Evolutionary conservation across 2,113 vertebrate genomes (phyloP), one percentile per base, ranked within the genome.

Genomic region (Ondatra zibethicus): DNA sequence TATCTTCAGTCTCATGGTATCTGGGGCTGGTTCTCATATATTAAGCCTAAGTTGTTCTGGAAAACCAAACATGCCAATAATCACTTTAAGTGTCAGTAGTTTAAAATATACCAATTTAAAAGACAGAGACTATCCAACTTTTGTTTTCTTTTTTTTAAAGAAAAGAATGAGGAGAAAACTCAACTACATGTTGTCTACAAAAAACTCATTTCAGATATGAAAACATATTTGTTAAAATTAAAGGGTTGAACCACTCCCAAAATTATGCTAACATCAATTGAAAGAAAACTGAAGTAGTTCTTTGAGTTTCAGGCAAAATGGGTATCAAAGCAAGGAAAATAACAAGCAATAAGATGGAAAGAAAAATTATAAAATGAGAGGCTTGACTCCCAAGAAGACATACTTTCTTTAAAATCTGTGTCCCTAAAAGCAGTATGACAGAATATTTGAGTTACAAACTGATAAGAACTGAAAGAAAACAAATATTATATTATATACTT

Each of bases 281-380:
- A 45, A 76, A 76, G 73, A 76, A 76, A 76, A 76, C 23, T 76
- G 45, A 76, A 27, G 42, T 76, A 45, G 50, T 25, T 45, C 25
- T 76, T 29, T 76, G 42, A 76, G 45, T 45, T 76, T 45, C 73
- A 76, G 73, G 42, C 10, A 76, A 76, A 76, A 75, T 42, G 0
- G 9, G 73, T 33, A 65, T 92, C 42, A 88, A 29, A 75, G 84
- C 50, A 94, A 94, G 61, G 21, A 92, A 90, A 96, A 82, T 50
- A 75, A 76, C 33, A n/a, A 42, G n/a, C 73, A 76, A 45, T 76
- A 39, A 45, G 14, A 76, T 25, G n/a, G 39, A 10, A 76, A 27
- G 73, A 76, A 25, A 21, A 55, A 88, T n/a, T 61, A 39, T 82
- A 88, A 47, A 88, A 76, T 29, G 58, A 88, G 21, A 82, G 36